Evolutionary conservation across 1,140 invertebrate species (phyloP).

Genomic region (Protaetia brevitarsis): DNA sequence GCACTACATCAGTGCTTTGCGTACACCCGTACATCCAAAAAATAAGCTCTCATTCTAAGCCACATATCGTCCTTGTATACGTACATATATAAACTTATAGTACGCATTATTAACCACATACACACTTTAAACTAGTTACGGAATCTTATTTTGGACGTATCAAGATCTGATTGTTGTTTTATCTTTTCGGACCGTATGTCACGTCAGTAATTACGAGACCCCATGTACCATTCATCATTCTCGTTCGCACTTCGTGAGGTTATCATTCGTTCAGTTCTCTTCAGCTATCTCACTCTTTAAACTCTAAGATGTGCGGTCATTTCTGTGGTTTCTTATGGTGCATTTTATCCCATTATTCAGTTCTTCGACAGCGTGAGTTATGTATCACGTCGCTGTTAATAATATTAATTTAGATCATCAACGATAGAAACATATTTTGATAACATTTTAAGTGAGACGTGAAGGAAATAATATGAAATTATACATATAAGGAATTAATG

Average conservation of each 20-base stretch:
- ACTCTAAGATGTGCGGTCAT: not conserved
- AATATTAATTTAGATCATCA: not conserved
- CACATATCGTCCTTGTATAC: not conserved
- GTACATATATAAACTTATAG: not conserved
- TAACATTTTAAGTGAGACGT: too few relatives aligned
- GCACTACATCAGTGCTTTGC: too few relatives aligned
- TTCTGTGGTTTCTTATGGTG: not conserved
- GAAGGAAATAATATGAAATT: too few relatives aligned
- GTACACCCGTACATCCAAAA: too few relatives aligned
- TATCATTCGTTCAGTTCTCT: not conserved
- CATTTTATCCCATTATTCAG: not conserved
- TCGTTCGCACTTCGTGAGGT: conserved; percentile 16
- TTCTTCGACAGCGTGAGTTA: not conserved
- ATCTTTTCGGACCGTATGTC: conserved; percentile 13
- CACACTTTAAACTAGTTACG: not conserved
- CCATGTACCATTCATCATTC: conserved; percentile 24
- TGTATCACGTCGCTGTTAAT: not conserved
- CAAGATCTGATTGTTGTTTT: conserved; percentile 12
- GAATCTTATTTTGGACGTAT: not conserved
- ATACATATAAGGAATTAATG: too few relatives aligned
- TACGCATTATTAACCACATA: not conserved
- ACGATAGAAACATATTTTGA: too few relatives aligned
- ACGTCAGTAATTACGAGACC: conserved; percentile 23
- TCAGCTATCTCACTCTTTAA: not conserved
- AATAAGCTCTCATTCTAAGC: too few relatives aligned